These are phyloP conservation scores for Muntiacus muntjak DNA, from an alignment of 2,113 vertebrate species.

Conservation along the genomic window DNA sequence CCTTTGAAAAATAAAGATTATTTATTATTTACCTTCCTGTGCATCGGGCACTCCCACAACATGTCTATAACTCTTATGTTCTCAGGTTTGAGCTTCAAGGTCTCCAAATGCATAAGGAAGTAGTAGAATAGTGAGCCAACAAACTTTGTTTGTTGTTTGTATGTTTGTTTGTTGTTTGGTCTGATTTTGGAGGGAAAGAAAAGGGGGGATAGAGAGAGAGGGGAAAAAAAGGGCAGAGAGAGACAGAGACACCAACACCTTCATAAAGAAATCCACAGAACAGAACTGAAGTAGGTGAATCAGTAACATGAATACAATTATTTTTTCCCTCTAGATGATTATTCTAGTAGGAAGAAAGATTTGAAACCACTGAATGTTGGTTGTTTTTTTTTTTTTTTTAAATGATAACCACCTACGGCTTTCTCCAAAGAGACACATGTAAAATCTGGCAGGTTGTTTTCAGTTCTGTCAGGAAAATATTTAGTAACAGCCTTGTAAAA, in stretches of 20 bases:
- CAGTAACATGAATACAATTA: not conserved
- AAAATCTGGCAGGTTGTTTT: conserved; percentile 60
- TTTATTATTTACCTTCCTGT: conserved; percentile 41
- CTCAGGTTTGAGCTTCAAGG: not conserved
- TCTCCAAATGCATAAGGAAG: not conserved
- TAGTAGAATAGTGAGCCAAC: not conserved
- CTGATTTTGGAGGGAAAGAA: not conserved
- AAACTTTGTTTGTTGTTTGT: not conserved
- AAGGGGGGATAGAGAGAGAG: not conserved
- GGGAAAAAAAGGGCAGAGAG: not conserved
- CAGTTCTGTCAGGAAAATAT: conserved; percentile 69
- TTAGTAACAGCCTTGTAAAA: conserved; percentile 67
- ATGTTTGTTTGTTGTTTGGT: not conserved
- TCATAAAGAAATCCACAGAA: conserved; percentile 32
- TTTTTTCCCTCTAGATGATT: conserved; percentile 22
- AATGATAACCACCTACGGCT: conserved; percentile 41
- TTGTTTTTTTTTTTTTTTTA: not conserved
- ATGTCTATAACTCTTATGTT: conserved; percentile 7
- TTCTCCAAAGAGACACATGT: conserved; percentile 43
- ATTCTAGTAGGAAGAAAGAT: not conserved
- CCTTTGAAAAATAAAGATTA: not conserved
- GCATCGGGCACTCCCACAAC: not conserved
- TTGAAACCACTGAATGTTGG: not conserved
- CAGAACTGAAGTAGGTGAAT: not conserved
- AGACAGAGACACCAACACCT: not conserved